phyloP scores from a whole-genome alignment of 2,797 vertebrate species.

The Hippocampus kuda region DNA sequence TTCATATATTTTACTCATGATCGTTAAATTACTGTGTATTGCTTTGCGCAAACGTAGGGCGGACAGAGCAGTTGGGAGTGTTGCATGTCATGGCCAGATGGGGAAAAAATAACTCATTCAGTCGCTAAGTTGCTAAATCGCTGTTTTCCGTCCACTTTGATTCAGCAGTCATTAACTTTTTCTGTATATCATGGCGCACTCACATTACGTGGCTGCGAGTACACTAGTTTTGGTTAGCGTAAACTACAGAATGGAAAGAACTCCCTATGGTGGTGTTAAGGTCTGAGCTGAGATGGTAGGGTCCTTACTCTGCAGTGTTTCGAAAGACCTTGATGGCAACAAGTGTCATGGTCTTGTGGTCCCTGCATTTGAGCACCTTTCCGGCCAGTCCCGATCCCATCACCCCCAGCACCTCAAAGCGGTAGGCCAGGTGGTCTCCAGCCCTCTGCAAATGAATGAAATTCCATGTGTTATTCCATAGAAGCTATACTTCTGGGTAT shows the following conservation, averaged over 20 bases:
- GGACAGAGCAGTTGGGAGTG: too few relatives aligned
- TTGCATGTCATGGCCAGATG: too few relatives aligned
- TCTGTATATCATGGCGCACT: too few relatives aligned
- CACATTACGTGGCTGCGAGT: too few relatives aligned
- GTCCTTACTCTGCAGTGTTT: conserved; percentile 71
- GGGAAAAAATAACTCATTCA: too few relatives aligned
- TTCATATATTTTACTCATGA: too few relatives aligned
- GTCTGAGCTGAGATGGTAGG: neutral
- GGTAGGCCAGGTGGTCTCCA: conserved; percentile 75
- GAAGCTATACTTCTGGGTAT: neutral
- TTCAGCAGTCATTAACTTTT: too few relatives aligned
- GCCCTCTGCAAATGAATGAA: conserved; percentile 56
- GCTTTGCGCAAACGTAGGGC: too few relatives aligned
- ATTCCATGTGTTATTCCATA: neutral
- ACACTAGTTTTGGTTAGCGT: neutral
- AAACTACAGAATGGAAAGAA: neutral
- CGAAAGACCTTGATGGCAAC: conserved; percentile 79
- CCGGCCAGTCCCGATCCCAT: conserved; percentile 77
- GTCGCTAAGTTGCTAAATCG: too few relatives aligned
- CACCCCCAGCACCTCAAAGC: conserved; percentile 73
- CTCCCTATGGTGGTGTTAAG: neutral
- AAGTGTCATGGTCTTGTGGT: conserved; percentile 76
- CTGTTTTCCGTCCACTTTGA: too few relatives aligned
- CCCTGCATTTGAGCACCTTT: conserved; percentile 78
- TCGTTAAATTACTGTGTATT: too few relatives aligned